These are phyloP conservation scores for Aegithalos caudatus DNA, from an alignment of 2,113 vertebrate species.

Conservation along the genomic window DNA sequence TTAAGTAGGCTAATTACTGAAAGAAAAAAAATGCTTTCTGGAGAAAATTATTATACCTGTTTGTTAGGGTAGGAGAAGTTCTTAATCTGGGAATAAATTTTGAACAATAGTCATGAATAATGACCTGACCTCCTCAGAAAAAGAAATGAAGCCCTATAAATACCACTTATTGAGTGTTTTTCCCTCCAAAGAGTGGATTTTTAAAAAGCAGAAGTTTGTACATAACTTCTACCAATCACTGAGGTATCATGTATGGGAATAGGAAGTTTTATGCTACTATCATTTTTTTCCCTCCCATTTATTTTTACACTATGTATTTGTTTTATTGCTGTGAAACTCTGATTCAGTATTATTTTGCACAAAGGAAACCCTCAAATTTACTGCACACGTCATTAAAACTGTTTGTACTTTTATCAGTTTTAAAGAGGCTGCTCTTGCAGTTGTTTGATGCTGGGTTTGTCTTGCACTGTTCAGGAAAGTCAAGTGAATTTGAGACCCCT, in stretches of 20 bases:
- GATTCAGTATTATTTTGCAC: not conserved
- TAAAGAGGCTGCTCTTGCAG: not conserved
- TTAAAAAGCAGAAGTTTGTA: not conserved
- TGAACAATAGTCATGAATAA: not conserved
- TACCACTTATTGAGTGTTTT: not conserved
- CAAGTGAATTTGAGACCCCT: not conserved
- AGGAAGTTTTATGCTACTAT: not conserved
- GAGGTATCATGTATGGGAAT: not conserved
- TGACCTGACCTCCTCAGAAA: not conserved
- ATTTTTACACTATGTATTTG: not conserved
- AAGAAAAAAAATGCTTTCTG: slow-evolving; percentile 4
- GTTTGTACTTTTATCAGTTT: not conserved
- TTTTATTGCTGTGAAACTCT: not conserved
- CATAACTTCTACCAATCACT: rapidly evolving
- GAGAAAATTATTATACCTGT: slow-evolving; percentile 10
- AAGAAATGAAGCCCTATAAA: not conserved
- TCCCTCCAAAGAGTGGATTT: not conserved
- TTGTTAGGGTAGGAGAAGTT: not conserved
- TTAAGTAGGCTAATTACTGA: slow-evolving; percentile 40
- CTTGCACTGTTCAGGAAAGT: not conserved
- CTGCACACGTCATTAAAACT: not conserved
- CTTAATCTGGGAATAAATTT: slow-evolving; percentile 8
- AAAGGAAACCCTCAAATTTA: not conserved
- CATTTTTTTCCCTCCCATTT: not conserved
- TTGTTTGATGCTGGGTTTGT: not conserved